Conservation (phyloP, 2,113 vertebrate species). For the Siniperca knerii region DNA sequence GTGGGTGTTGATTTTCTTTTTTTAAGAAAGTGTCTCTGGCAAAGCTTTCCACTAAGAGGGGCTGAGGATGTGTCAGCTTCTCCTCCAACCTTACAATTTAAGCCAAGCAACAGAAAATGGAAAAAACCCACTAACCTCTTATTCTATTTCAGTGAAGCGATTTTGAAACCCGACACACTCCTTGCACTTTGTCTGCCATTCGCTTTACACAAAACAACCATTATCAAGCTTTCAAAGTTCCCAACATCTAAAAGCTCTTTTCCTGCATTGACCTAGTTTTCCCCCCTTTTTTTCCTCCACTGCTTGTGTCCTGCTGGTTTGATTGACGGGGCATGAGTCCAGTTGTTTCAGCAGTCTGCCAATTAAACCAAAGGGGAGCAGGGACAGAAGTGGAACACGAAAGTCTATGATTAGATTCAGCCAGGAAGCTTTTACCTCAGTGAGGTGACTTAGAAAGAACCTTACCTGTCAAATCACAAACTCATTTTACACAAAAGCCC, state of each 20-base stretch:
- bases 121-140: neutral
- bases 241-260: slow-evolving; percentile 7
- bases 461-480: neutral
- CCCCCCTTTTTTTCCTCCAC: rapidly evolving
- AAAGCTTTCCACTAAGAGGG: neutral
- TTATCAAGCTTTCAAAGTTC: slow-evolving; percentile 17
- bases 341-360: slow-evolving; percentile 21
- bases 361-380: slow-evolving; percentile 23
- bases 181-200: slow-evolving; percentile 8
- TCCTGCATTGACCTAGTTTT: slow-evolving; percentile 5
- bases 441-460: neutral
- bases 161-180: slow-evolving; percentile 12
- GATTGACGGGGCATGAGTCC: slow-evolving; percentile 33
- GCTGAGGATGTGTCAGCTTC: slow-evolving; percentile 5
- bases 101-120: neutral
- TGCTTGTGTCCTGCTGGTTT: slow-evolving; percentile 1
- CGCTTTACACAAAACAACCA: slow-evolving; percentile 11
- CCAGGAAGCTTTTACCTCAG: slow-evolving; percentile 5
- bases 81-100: slow-evolving; percentile 6
- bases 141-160: neutral
- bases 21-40: neutral
- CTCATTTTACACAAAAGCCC: neutral
- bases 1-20: slow-evolving; percentile 1
- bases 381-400: slow-evolving; percentile 20
- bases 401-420: slow-evolving; percentile 23